phyloP scores from a whole-genome alignment of 2,888 invertebrate genomes.

The Lasioglossum vierecki region DNA sequence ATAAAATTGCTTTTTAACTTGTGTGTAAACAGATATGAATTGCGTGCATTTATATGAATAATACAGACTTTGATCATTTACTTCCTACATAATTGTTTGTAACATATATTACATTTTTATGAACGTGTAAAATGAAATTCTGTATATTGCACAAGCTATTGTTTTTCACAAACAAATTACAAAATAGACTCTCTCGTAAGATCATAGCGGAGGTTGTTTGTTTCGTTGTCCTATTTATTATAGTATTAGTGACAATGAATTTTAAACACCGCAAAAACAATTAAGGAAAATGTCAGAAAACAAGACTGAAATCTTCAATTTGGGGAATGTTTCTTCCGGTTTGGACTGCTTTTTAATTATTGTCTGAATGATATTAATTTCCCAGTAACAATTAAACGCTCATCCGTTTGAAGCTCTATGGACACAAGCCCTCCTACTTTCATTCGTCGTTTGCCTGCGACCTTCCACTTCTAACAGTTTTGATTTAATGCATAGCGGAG shows the following conservation, averaged over 20 bases:
- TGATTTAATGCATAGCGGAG: conserved; percentile 30
- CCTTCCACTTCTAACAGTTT: conserved; percentile 21
- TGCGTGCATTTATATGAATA: no score
- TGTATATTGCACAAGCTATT: neutral
- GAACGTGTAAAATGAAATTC: neutral
- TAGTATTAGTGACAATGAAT: neutral
- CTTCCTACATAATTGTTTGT: no score
- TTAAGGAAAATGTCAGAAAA: neutral
- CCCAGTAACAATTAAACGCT: conserved; percentile 1
- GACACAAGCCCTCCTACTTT: neutral
- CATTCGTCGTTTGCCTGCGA: neutral
- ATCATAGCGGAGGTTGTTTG: neutral
- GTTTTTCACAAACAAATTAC: neutral
- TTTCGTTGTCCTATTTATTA: neutral
- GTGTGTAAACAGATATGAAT: no score
- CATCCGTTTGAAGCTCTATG: neutral
- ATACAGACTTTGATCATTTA: no score
- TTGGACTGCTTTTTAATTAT: neutral
- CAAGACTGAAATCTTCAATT: neutral
- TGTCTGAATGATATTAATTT: neutral
- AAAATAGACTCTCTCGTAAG: neutral
- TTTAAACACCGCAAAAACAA: neutral
- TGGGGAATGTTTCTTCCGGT: neutral
- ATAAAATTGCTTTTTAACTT: neutral
- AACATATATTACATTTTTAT: neutral